Percentiles rank a stretch among this genome's conserved stretches.
phyloP scores from a whole-genome alignment of 2,113 vertebrate species.

The Sturnus vulgaris region DNA sequence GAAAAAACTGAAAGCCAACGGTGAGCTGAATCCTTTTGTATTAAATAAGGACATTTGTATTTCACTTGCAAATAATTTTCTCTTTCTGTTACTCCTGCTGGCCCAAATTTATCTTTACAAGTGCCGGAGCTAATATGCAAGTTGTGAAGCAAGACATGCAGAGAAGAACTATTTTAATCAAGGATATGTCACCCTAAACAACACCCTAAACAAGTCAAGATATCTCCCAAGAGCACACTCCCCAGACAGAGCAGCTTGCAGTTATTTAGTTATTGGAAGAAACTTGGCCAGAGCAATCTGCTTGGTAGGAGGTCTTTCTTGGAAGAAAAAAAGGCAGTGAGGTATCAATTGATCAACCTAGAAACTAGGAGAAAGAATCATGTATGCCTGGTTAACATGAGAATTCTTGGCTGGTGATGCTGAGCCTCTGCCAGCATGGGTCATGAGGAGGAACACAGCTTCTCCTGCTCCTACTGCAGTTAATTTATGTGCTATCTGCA shows the following conservation, averaged over 20 bases:
- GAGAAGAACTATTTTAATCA: neutral
- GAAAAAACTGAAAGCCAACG: neutral
- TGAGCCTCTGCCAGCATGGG: accelerated
- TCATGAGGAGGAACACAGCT: neutral
- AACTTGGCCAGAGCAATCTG: neutral
- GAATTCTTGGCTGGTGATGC: neutral
- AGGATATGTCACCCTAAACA: neutral
- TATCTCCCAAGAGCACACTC: neutral
- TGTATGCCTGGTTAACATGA: accelerated
- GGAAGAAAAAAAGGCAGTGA: neutral
- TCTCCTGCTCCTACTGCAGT: neutral
- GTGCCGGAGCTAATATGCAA: neutral
- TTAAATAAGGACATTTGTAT: neutral
- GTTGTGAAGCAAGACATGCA: neutral
- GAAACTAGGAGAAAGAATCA: neutral
- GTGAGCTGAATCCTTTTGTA: neutral
- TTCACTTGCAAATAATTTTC: neutral
- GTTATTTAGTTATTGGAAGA: neutral
- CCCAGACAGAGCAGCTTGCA: neutral
- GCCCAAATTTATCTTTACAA: neutral
- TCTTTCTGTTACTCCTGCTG: neutral
- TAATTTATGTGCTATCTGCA: neutral
- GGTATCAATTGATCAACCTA: neutral
- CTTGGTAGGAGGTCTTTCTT: neutral
- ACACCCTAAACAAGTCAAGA: neutral